Conservation (phyloP, 1,140 invertebrate species). For the Polypedilum pembai region DNA sequence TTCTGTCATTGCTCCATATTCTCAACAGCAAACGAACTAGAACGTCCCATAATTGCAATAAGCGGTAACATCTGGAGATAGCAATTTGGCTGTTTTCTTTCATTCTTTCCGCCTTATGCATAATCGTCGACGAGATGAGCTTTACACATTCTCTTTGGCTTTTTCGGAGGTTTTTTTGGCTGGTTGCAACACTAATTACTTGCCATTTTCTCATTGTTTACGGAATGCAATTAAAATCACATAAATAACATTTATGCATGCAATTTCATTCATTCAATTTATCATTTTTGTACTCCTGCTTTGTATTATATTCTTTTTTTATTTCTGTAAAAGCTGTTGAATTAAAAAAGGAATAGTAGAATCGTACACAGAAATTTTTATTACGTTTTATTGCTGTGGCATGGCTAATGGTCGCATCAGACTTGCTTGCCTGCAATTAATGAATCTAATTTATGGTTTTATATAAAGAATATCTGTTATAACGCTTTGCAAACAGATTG, state of each 20-base stretch:
- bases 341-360: too few species aligned
- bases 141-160: neutral
- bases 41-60: neutral
- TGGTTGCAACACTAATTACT: constrained; percentile 24
- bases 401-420: neutral
- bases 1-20: constrained; percentile 1
- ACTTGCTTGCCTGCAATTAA: neutral
- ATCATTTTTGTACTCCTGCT: constrained; percentile 5
- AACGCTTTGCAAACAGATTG: too few species aligned
- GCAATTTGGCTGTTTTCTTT: neutral
- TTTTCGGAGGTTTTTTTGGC: neutral
- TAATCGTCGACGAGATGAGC: neutral
- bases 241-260: constrained; percentile 26
- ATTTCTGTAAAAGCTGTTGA: neutral
- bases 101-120: neutral
- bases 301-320: neutral
- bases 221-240: constrained; percentile 22
- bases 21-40: neutral
- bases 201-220: constrained; percentile 22
- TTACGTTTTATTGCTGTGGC: constrained; percentile 17
- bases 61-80: neutral
- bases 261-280: constrained; percentile 1
- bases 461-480: neutral
- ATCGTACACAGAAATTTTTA: neutral
- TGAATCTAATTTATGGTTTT: neutral